Percentiles rank a stretch among this genome's conserved stretches.
phyloP scores from a whole-genome alignment of 53 echinoderm and acorn worm species.

The Stichopus horrens region DNA sequence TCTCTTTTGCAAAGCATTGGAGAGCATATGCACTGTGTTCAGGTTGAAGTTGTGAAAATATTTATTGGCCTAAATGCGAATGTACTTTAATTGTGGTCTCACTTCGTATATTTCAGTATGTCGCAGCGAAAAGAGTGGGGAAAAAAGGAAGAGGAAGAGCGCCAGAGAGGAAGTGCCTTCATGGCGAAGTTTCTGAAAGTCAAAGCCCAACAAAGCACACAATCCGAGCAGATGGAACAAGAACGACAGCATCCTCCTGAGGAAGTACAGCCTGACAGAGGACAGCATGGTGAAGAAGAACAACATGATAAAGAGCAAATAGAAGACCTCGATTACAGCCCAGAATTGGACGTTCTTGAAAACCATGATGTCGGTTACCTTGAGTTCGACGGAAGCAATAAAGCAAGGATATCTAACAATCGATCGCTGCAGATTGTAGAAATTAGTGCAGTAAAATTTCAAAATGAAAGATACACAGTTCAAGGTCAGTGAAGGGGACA shows the following conservation, averaged over 20 bases:
- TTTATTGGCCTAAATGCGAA: neutral
- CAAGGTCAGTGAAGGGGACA: conserved; percentile 5
- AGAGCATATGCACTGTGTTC: too few species aligned
- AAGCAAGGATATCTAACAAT: conserved; percentile 11
- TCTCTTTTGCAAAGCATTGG: too few species aligned
- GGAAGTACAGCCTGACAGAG: neutral
- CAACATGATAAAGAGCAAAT: conserved; percentile 16
- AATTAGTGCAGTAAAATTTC: conserved; percentile 12
- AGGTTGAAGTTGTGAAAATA: neutral
- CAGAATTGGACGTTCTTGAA: conserved; percentile 6
- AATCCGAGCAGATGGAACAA: conserved; percentile 1
- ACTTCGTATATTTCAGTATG: conserved; percentile 12
- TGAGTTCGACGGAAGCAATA: conserved; percentile 9
- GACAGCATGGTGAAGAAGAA: neutral
- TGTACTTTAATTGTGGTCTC: neutral
- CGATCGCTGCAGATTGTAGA: neutral
- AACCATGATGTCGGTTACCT: neutral
- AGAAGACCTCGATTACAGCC: neutral
- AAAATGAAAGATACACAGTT: neutral
- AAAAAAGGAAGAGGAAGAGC: conserved; percentile 5
- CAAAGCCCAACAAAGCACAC: conserved; percentile 11
- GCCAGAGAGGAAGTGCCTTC: neutral
- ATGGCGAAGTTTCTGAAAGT: conserved; percentile 17
- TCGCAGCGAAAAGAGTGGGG: neutral
- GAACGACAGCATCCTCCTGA: neutral